These are phyloP conservation scores for Smutsia temminckii DNA, from an alignment of 2,797 vertebrate species.

Conservation along the genomic window DNA sequence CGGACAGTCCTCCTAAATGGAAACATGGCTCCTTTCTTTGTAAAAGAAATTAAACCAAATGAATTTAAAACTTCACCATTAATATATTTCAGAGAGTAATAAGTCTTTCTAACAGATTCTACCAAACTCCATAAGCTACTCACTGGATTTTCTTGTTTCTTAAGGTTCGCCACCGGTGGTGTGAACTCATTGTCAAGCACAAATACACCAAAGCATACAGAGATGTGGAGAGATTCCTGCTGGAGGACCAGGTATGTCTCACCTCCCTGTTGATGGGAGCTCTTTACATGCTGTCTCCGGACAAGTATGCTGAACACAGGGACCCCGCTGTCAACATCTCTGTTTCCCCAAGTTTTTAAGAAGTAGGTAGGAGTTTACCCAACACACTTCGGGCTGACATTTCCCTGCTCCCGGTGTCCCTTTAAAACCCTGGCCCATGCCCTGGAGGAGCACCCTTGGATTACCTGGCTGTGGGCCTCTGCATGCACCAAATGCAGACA, in stretches of 20 bases:
- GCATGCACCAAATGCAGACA: accelerated
- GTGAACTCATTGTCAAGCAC: conserved; percentile 95
- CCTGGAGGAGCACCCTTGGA: no score
- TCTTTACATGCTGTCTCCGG: neutral
- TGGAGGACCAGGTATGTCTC: conserved; percentile 91
- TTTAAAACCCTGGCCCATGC: neutral
- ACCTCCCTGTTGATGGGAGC: accelerated
- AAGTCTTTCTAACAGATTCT: neutral
- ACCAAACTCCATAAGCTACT: neutral
- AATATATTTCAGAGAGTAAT: neutral
- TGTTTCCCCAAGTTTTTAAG: neutral
- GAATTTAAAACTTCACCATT: neutral
- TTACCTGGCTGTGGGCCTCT: neutral
- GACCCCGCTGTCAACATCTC: neutral
- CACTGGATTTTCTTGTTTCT: neutral
- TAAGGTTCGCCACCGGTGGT: conserved; percentile 97
- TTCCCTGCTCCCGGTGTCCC: neutral
- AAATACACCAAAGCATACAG: conserved; percentile 87
- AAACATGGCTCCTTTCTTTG: neutral
- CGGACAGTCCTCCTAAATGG: no score
- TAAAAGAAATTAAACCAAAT: neutral
- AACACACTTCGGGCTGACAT: neutral
- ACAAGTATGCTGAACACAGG: neutral
- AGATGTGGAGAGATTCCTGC: conserved; percentile 92
- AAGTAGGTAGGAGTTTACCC: neutral